Conservation (phyloP, 2,113 vertebrate species). For the Fregetta grallaria region DNA sequence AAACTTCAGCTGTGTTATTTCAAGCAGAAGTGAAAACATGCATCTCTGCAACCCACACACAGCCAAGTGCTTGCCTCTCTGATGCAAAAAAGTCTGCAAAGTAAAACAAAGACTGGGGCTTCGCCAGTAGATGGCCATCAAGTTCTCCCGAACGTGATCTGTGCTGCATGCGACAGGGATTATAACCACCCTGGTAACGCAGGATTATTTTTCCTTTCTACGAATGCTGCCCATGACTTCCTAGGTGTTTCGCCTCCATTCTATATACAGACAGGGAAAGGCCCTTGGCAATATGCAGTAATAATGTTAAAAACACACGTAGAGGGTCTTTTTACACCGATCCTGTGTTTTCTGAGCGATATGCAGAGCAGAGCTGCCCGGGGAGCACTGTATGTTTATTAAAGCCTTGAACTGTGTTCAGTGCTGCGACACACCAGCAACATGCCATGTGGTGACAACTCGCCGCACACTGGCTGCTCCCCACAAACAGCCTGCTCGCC, state of each 20-base stretch:
- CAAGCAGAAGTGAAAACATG: neutral
- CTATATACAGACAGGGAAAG: neutral
- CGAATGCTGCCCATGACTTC: neutral
- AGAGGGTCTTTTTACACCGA: rapidly evolving
- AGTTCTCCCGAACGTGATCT: neutral
- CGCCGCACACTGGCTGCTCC: neutral
- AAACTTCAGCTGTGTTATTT: neutral
- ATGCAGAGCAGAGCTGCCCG: rapidly evolving
- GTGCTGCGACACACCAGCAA: neutral
- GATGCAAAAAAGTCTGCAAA: neutral
- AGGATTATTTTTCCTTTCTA: neutral
- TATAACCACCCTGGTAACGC: neutral
- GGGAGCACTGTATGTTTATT: neutral
- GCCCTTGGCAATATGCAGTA: neutral
- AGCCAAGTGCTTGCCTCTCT: neutral
- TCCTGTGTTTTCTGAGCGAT: neutral
- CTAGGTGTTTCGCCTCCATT: neutral
- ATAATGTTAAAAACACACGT: neutral
- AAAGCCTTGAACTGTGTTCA: neutral
- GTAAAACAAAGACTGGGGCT: neutral
- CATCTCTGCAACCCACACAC: neutral
- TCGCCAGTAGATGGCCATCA: constrained; percentile 52
- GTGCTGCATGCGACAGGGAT: neutral
- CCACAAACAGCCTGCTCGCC: neutral
- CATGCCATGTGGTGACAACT: rapidly evolving